A percentile compares a stretch with the other conserved stretches of the same genome.
phyloP scores from a whole-genome alignment of 92 coral and sea anemone genomes.

The Galaxea fascicularis region DNA sequence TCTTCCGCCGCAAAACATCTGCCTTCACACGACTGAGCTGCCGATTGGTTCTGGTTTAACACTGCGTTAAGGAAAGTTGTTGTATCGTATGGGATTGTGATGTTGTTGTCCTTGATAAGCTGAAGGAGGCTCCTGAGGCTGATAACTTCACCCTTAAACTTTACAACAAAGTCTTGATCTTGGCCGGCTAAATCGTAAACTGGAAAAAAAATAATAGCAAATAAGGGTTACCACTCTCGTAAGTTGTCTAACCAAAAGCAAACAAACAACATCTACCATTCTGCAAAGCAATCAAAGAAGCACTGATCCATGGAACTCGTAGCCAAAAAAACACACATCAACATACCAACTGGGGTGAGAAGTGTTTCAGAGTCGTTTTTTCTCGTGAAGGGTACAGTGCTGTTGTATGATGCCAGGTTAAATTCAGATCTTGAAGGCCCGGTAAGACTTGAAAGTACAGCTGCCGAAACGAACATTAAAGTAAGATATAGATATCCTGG shows the following conservation, averaged over 20 bases:
- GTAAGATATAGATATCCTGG: background rate
- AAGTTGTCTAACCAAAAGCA: background rate
- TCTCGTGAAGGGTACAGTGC: background rate
- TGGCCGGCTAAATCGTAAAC: background rate
- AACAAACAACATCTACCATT: too few relatives aligned
- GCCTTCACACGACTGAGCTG: slow-evolving; percentile 21
- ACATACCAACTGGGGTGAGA: slow-evolving; percentile 26
- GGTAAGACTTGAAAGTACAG: background rate
- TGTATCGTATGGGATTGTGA: background rate
- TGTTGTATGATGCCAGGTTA: background rate
- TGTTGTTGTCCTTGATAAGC: slow-evolving; percentile 2
- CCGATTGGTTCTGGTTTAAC: background rate
- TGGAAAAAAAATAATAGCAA: background rate
- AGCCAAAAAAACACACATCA: background rate
- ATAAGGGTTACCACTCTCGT: background rate
- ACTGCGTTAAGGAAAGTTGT: background rate
- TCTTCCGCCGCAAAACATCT: slow-evolving; percentile 35
- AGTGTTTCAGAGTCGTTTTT: background rate
- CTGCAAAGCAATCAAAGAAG: too few relatives aligned
- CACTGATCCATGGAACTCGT: too few relatives aligned
- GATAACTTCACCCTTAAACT: slow-evolving; percentile 10
- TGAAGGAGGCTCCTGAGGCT: slow-evolving; percentile 1
- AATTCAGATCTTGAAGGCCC: too few relatives aligned
- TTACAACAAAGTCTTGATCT: slow-evolving; percentile 24
- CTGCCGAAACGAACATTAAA: background rate